Evolutionary conservation across 1,140 invertebrate species (phyloP), one percentile per base, ranked within the genome.

Genomic region (Brachionus rotundiformis): DNA sequence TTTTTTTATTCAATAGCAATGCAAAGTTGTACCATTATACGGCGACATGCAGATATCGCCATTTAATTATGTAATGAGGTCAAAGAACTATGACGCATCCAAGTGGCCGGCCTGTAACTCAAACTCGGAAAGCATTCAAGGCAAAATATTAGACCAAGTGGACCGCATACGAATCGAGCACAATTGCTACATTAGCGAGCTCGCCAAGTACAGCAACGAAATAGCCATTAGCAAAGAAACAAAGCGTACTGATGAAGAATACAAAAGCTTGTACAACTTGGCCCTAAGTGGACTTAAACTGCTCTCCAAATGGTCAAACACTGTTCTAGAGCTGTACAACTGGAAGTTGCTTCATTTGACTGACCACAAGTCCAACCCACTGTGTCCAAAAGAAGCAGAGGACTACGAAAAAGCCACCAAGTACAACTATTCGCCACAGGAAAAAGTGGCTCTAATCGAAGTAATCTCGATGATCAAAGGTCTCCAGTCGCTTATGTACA

Each of bases 41-140:
- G 97, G 97, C 3, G 97, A 99, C 85, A 99, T 99, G 97, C 97
- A 98, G 89, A 98, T 99, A 82, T 94, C 95, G 0, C 97, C 97
- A 0, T 99, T 98, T 86, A 96, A 97, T 87, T 99, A 98, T 85
- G 95, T 99, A 54, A 96, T 95, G 88, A 90, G 94, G 63, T 95
- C 94, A 75, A 94, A 95, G 84, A 94, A 97, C 86, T 98, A 95
- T 87, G 97, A 99, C 86, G 89, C 94, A 0, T 90, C 90, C 5
- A 93, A 93, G 86, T 99, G 97, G 97, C 96, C 96, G 3, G 33
- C 95, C 92, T 86, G 93, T 83, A 87, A 85, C 68, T 85, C 16
- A 93, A 92, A 5, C 91, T 90, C 27, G 82, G 84, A 85, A 7
- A 86, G 94, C 82, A 94, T 94, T 0, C 96, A 99, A 88, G 94